Percentiles rank a stretch among this genome's conserved stretches.
These are phyloP conservation scores for Hestina assimilis DNA, from an alignment of 1,140 invertebrate genomes.

Conservation along the genomic window DNA sequence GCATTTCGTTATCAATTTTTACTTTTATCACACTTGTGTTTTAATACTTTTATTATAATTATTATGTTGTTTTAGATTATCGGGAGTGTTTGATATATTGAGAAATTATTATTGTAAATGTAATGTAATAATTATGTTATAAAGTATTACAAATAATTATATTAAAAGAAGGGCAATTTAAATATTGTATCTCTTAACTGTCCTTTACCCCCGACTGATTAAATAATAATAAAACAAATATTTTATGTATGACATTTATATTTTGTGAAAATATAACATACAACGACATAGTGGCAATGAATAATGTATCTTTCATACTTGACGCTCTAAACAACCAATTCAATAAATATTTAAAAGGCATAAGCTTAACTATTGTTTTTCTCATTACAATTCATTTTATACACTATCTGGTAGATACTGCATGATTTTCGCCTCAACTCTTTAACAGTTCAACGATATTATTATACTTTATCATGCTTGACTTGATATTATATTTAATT, in stretches of 20 bases:
- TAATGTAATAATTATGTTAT: conserved; percentile 77
- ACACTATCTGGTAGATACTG: no score
- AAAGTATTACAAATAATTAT: conserved; percentile 76
- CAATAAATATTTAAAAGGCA: conserved; percentile 23
- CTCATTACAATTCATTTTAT: background rate
- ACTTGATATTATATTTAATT: no score
- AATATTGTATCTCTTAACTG: conserved; percentile 40
- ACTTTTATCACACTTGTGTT: conserved; percentile 62
- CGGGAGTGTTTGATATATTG: conserved; percentile 71
- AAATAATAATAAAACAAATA: conserved; percentile 25
- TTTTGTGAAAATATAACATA: conserved; percentile 26
- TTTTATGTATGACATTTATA: conserved; percentile 24
- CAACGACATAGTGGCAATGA: conserved; percentile 22
- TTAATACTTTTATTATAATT: conserved; percentile 47
- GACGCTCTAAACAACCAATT: conserved; percentile 14
- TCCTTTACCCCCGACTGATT: conserved; percentile 27
- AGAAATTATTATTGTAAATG: conserved; percentile 77
- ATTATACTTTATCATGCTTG: no score
- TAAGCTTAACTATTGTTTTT: conserved; percentile 14
- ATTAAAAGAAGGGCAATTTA: conserved; percentile 76
- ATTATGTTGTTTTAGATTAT: conserved; percentile 70
- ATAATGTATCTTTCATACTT: conserved; percentile 22
- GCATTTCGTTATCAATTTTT: conserved; percentile 65
- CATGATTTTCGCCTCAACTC: no score
- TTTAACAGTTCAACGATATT: no score